These are phyloP conservation scores for Catostylus mosaicus DNA, from an alignment of 30 jellyfish, hydroid and myxozoan species.

Conservation along the genomic window DNA sequence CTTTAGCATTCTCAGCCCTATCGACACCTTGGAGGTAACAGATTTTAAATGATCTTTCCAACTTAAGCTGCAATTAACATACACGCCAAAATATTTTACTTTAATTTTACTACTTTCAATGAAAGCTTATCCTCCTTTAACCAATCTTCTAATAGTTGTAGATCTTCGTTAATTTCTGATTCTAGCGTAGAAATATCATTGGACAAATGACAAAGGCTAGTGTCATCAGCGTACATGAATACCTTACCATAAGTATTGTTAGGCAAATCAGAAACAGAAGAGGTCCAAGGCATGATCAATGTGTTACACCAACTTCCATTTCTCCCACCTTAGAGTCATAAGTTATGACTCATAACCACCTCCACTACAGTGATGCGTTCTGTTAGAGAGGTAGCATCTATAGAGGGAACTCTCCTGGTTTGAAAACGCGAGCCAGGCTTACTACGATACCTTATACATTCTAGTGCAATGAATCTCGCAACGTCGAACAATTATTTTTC, in stretches of 20 bases:
- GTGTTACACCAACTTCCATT: not conserved
- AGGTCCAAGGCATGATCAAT: slow-evolving; percentile 2
- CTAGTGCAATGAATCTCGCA: too few relatives aligned
- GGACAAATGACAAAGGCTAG: not conserved
- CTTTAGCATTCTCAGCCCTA: not conserved
- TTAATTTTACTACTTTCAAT: not conserved
- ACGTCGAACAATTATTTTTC: too few relatives aligned
- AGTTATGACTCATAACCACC: too few relatives aligned
- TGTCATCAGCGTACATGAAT: too few relatives aligned
- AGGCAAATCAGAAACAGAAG: not conserved
- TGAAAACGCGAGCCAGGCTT: too few relatives aligned
- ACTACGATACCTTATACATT: too few relatives aligned
- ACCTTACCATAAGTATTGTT: not conserved
- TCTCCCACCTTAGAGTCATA: slow-evolving; percentile 4
- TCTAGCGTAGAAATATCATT: not conserved
- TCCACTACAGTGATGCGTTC: not conserved
- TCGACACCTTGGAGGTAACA: too few relatives aligned
- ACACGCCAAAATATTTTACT: slow-evolving; percentile 3
- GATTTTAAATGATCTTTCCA: not conserved
- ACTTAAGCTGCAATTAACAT: not conserved
- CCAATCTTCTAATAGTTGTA: not conserved
- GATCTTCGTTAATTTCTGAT: not conserved
- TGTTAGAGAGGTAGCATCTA: not conserved
- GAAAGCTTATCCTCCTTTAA: not conserved
- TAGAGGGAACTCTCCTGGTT: too few relatives aligned